Base-by-base conservation (phyloP, 64 coral and sea anemone genomes). In the Actinia tenebrosa region DNA sequence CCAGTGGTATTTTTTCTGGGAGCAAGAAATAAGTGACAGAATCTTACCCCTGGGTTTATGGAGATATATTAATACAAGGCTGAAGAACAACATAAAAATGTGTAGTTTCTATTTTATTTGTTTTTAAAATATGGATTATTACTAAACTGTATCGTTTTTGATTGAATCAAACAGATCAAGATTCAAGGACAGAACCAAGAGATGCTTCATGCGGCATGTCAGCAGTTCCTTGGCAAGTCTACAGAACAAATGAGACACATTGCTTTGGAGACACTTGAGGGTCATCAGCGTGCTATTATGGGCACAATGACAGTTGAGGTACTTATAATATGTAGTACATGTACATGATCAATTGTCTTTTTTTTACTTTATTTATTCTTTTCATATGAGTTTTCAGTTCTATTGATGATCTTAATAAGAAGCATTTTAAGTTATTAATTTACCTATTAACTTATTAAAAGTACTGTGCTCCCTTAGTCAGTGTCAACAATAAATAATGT, bases 291-390 rank as follows among this genome's bases (percentile, higher is more conserved):
- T 79, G 93, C 97, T 10, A 99, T 99, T 30, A 99, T 99, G 97
- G 97, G 97, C 7, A 95, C 91, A 63, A 99, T 99, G 97, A 91
- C 91, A 23, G 97, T 99, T 61, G 93, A 99, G 93, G 97, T 99
- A 83, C 79, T 79, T 44, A 5, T 30, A 79, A 79, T 71, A 71
- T 64, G 5, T 16, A 64, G 3, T 66, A 23, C n/a, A 14, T 22
- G 63, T n/a, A n/a, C 60, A 63, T 18, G 15, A 63, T 63, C 60
- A n/a, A 16, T 64, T 64, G 15, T 6, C 5, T 7, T 10, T 66
- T 22, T 23, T 23, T n/a, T 20, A 5, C 20, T 23, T 66, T 8
- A n/a, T 66, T 66, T 23, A 3, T n/a, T 66, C 7, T 14, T 64
- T 64, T 63, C 53, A 55, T 55, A 14, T 37, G 60, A 63, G 8